These are phyloP conservation scores for Syngnathus scovelli DNA, from an alignment of 2,113 vertebrate genomes.

Conservation along the genomic window DNA sequence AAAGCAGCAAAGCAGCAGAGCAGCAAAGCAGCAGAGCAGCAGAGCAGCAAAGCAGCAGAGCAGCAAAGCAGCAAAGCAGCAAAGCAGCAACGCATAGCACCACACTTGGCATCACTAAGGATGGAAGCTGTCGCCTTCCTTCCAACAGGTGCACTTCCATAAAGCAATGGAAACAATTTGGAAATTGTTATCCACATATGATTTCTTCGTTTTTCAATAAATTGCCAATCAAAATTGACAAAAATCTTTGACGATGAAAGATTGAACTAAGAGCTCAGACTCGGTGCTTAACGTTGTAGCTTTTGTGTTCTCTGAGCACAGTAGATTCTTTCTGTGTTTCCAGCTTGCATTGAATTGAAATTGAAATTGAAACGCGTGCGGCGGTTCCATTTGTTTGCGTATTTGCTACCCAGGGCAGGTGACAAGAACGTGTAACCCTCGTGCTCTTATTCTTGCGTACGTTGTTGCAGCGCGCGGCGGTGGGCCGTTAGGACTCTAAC, in stretches of 20 bases:
- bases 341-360: neutral
- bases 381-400: neutral
- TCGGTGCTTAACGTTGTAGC: too few species aligned
- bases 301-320: neutral
- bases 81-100: conserved; percentile 35
- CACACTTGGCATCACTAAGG: conserved; percentile 16
- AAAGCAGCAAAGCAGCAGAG: too few species aligned
- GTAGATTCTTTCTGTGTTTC: neutral
- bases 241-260: too few species aligned
- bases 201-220: too few species aligned
- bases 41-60: too few species aligned
- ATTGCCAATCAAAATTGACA: too few species aligned
- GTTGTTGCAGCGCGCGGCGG: neutral
- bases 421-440: neutral
- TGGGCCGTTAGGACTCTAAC: conserved; percentile 79
- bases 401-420: neutral
- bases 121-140: conserved; percentile 7
- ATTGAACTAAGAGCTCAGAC: too few species aligned
- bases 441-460: neutral
- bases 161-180: too few species aligned
- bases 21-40: too few species aligned
- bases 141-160: neutral
- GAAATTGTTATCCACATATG: too few species aligned
- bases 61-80: conserved; percentile 3
- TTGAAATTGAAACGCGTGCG: neutral